A percentile compares a stretch with the other conserved stretches of the same genome.
phyloP scores from a whole-genome alignment of 2,113 vertebrate species.

The Laticauda colubrina region DNA sequence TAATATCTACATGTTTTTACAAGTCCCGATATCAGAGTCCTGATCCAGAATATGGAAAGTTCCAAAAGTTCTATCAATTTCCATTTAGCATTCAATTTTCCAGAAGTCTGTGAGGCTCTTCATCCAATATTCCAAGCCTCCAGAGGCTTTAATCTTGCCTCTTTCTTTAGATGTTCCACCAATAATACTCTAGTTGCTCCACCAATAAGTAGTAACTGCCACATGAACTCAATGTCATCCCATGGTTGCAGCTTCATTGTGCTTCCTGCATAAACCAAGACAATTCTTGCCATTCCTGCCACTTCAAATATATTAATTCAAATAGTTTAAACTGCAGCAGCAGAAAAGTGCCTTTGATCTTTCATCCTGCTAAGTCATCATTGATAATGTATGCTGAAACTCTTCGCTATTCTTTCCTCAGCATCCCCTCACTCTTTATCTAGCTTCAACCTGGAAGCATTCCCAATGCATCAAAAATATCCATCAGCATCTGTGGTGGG shows the following conservation, averaged over 20 bases:
- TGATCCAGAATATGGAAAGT: not conserved
- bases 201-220: not conserved
- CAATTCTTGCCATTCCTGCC: not conserved
- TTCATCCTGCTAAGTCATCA: not conserved
- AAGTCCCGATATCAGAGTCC: not conserved
- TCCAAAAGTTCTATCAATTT: not conserved
- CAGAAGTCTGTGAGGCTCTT: not conserved
- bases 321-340: not conserved
- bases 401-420: not conserved
- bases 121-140: not conserved
- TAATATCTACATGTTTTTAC: not conserved
- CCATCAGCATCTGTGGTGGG: not conserved
- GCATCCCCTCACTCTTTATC: not conserved
- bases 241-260: not conserved
- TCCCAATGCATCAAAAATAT: not conserved
- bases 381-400: not conserved
- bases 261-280: not conserved
- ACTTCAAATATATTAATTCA: not conserved
- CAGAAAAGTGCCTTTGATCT: not conserved
- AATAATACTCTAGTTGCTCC: not conserved
- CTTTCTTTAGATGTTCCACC: not conserved
- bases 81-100: not conserved
- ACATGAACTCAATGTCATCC: not conserved
- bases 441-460: not conserved
- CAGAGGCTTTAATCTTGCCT: not conserved